These are phyloP conservation scores for Plutomurus gul DNA, from an alignment of 1,140 invertebrate genomes.

Conservation along the genomic window DNA sequence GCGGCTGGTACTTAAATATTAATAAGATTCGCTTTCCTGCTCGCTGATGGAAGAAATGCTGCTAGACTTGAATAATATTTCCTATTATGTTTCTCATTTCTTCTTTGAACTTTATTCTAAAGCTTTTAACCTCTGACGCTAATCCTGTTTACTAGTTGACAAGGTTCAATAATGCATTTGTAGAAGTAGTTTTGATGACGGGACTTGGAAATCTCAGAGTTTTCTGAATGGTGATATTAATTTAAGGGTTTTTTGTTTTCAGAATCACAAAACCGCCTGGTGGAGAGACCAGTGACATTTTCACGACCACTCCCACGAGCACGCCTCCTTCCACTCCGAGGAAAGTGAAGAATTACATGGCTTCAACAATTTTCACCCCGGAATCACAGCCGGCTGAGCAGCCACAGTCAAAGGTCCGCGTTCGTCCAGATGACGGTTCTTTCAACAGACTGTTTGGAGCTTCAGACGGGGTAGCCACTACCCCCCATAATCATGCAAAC, in stretches of 20 bases:
- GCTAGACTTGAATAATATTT: too few species aligned
- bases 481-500: slow-evolving; percentile 50
- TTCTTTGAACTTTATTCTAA: too few species aligned
- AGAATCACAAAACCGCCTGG: slow-evolving; percentile 71
- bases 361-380: slow-evolving; percentile 52
- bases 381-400: slow-evolving; percentile 19
- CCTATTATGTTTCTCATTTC: too few species aligned
- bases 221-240: too few species aligned
- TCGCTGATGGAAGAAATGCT: too few species aligned
- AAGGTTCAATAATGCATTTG: not conserved
- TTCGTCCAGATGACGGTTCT: slow-evolving; percentile 63
- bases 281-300: slow-evolving; percentile 68
- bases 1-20: too few species aligned
- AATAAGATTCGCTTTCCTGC: too few species aligned
- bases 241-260: slow-evolving; percentile 29
- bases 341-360: slow-evolving; percentile 53
- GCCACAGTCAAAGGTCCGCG: slow-evolving; percentile 54
- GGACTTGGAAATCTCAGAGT: too few species aligned
- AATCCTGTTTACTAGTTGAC: not conserved
- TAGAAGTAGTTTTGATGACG: too few species aligned
- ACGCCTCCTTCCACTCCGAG: slow-evolving; percentile 59
- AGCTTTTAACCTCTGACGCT: not conserved
- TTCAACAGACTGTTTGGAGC: slow-evolving; percentile 62
- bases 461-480: not conserved
- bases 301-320: slow-evolving; percentile 59